phyloP scores from a whole-genome alignment of 1,140 invertebrate genomes.

The Chrysomallon squamiferum region DNA sequence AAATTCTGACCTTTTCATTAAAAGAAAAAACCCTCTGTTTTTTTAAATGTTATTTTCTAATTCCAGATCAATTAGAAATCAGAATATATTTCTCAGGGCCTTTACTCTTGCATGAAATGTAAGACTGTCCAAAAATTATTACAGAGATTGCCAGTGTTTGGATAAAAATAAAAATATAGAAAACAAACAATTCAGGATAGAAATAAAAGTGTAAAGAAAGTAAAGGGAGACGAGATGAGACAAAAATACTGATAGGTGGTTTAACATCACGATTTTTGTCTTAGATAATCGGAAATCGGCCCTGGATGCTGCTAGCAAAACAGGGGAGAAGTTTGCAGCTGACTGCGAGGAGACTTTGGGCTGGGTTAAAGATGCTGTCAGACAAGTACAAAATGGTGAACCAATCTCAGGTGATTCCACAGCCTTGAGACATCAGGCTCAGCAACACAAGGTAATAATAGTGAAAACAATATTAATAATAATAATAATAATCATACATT shows the following conservation, averaged over 20 bases:
- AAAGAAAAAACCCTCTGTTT: too few species aligned
- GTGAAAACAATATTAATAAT: too few species aligned
- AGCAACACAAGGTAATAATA: constrained; percentile 76
- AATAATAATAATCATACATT: too few species aligned
- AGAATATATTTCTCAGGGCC: neutral
- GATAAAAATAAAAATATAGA: too few species aligned
- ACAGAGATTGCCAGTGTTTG: too few species aligned
- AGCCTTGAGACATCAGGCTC: constrained; percentile 83
- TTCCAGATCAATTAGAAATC: neutral
- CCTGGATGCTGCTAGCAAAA: constrained; percentile 81
- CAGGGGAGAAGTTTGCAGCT: constrained; percentile 81
- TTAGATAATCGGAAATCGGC: constrained; percentile 76
- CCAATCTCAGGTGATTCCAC: constrained; percentile 86
- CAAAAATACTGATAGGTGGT: neutral
- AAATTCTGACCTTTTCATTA: too few species aligned
- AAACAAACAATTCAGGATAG: too few species aligned
- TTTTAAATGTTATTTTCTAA: too few species aligned
- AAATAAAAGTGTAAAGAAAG: too few species aligned
- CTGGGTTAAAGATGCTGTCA: constrained; percentile 80
- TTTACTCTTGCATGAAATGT: too few species aligned
- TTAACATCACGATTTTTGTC: neutral
- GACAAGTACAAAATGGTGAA: constrained; percentile 73
- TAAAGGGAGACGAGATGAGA: too few species aligned
- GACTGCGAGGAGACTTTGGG: constrained; percentile 84
- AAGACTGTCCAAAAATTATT: too few species aligned